Base-by-base conservation (phyloP, 2,113 vertebrate species). In the Neolamprologus fasciatus region DNA sequence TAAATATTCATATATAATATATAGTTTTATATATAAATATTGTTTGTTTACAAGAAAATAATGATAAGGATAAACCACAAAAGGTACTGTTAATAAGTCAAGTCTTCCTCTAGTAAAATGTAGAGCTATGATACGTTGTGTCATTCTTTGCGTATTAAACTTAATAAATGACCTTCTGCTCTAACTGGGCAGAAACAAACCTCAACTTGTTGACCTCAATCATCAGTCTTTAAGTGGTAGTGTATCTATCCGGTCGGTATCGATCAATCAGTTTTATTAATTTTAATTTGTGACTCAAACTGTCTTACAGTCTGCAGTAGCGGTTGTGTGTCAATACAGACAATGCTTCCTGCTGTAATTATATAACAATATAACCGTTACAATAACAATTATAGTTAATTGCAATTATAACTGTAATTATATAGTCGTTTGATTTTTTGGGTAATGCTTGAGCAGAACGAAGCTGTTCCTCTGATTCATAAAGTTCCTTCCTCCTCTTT, bases 191-290 rank as follows among this genome's bases (percentile, higher is more conserved):
- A 73, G 14, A 26, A 73, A 45, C 40, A 73, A 26, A 42, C n/a
- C 13, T 73, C 37, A 73, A 42, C 21, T 45, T 17, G 40, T 45
- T 9, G 21, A 73, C 40, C 40, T 73, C 13, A 4, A 17, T 73
- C 40, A 11, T 47, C 9, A 73, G 40, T 47, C 14, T 47, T 73
- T 26, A 47, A 45, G 68, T 16, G 40, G 14, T 45, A 73, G 68
- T 40, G 33, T 37, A 21, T 37, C 33, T 66, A 66, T 66, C 19
- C 0, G 7, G 7, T 33, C 33, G 1, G 33, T 0, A 66, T 37
- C 4, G 1, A 40, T 68, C 2, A 0, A 2, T 66, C 33, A n/a
- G 7, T 37, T 37, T 66, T 37, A 66, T 21, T 13, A 1, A 2
- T 37, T 66, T 66, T 68, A 37, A 9, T 53, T 37, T 53, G 19